A percentile compares a stretch with the other conserved stretches of the same genome.
These are phyloP conservation scores for Lamellibrachia luymesi DNA, from an alignment of 1,140 invertebrate species.

Conservation along the genomic window DNA sequence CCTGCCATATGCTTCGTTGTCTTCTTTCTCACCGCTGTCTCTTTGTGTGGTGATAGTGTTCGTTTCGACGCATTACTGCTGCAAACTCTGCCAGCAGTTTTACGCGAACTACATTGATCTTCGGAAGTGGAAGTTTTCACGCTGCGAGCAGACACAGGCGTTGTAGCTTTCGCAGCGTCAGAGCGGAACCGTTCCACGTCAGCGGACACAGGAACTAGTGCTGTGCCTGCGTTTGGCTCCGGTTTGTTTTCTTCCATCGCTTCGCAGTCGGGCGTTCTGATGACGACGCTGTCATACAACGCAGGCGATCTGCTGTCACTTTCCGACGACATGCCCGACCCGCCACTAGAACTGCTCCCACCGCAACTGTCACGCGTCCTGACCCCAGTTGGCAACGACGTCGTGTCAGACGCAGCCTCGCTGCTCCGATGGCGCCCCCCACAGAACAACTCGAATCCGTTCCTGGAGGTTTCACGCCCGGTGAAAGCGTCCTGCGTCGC, in stretches of 20 bases:
- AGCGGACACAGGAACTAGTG: not conserved
- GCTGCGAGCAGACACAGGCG: not conserved
- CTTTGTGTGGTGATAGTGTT: not conserved
- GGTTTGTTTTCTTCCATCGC: not conserved
- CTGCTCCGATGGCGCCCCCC: not conserved
- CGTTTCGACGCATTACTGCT: not conserved
- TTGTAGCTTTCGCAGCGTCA: not conserved
- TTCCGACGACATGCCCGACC: not conserved
- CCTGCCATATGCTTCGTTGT: not conserved
- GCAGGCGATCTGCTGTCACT: not conserved
- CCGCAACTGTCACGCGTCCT: not conserved
- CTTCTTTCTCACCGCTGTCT: not conserved
- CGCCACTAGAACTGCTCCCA: not conserved
- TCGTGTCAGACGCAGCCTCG: not conserved
- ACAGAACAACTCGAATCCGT: not conserved
- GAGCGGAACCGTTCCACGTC: not conserved
- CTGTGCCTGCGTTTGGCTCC: not conserved
- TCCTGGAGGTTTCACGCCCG: not conserved
- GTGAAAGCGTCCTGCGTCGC: not conserved
- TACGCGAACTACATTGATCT: not conserved
- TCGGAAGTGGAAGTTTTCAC: not conserved
- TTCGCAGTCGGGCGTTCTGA: not conserved
- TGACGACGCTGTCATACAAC: not conserved
- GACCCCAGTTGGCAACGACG: too few species aligned
- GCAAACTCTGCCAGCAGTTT: not conserved